Percentiles rank a stretch among this genome's conserved stretches.
Evolutionary conservation across 2,797 vertebrate genomes (phyloP).

Genomic region (Dicrostonyx torquatus): DNA sequence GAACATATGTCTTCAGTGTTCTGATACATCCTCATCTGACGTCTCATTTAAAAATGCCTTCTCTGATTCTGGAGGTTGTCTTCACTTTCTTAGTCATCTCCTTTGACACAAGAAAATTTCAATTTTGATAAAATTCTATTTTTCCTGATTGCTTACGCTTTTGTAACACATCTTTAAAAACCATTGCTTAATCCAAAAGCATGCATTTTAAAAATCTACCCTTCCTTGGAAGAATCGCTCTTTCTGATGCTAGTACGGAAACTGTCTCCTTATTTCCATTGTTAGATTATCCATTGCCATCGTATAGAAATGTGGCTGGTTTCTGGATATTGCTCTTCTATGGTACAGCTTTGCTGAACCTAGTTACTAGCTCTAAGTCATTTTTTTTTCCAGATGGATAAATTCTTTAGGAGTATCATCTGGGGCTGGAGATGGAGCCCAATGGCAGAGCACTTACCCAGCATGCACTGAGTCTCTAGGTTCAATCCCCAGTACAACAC

Average conservation of each 20-base stretch:
- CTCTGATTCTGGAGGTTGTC: not conserved
- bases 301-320: not conserved
- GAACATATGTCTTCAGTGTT: not conserved
- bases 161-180: not conserved
- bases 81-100: not conserved
- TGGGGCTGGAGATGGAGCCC: not conserved
- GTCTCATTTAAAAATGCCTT: slow-evolving; percentile 1
- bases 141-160: not conserved
- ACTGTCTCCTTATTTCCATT: not conserved
- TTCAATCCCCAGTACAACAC: not conserved
- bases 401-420: not conserved
- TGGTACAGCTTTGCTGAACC: not conserved
- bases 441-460: not conserved
- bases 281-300: not conserved
- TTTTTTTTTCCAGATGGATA: not conserved
- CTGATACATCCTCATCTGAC: not conserved
- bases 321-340: not conserved
- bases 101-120: slow-evolving; percentile 13
- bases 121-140: slow-evolving; percentile 2
- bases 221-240: not conserved
- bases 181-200: not conserved
- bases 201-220: not conserved
- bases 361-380: not conserved
- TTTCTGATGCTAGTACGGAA: not conserved
- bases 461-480: not conserved